phyloP scores from a whole-genome alignment of 2,113 vertebrate genomes.

The Paradoxurus hermaphroditus region DNA sequence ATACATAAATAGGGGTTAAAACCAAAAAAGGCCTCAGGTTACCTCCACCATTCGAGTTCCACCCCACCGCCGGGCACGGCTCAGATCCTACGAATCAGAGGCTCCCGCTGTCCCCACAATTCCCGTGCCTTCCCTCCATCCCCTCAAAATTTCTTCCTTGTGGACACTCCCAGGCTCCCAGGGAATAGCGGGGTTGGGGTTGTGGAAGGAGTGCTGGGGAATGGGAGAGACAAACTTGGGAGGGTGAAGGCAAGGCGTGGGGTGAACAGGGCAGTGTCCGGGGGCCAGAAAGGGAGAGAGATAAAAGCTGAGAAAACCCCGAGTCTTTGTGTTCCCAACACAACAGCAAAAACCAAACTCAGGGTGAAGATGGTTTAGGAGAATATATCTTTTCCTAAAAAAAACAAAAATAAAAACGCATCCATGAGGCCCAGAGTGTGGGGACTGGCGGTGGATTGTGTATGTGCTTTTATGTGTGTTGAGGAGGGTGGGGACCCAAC shows the following conservation, averaged over 20 bases:
- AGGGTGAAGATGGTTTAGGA: background rate
- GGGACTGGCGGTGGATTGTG: background rate
- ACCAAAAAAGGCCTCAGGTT: background rate
- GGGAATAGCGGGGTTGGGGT: no score
- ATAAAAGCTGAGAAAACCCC: background rate
- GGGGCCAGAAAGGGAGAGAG: background rate
- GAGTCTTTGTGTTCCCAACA: background rate
- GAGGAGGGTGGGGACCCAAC: background rate
- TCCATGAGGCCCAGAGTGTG: background rate
- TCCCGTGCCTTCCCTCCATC: background rate
- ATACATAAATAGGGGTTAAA: background rate
- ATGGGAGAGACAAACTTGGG: background rate
- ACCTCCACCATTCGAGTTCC: background rate
- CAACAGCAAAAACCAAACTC: background rate
- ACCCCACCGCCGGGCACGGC: background rate
- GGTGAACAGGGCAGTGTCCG: background rate
- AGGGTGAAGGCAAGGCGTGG: background rate
- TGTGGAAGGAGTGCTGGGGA: background rate
- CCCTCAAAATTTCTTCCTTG: background rate
- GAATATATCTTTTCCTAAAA: background rate
- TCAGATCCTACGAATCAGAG: rapidly evolving
- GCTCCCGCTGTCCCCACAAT: background rate
- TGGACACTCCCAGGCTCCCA: background rate
- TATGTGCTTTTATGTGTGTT: background rate
- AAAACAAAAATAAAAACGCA: background rate